Evolutionary conservation across 1,140 invertebrate genomes (phyloP).

Genomic region (Nylanderia fulva): DNA sequence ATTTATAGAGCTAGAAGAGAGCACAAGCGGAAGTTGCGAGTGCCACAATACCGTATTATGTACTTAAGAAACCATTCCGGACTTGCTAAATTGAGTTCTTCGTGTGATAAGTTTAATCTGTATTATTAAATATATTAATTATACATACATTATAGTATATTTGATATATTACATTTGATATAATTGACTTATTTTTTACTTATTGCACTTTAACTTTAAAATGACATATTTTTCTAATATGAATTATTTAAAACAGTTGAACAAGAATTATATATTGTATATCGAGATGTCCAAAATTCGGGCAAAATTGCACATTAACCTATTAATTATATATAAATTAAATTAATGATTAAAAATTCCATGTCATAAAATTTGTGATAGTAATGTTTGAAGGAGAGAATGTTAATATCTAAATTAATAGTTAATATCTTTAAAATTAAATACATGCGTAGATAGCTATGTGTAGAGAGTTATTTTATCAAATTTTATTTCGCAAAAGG

Average conservation of each 20-base stretch:
- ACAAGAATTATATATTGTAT: not conserved
- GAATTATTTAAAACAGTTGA: too few relatives aligned
- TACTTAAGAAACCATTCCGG: slow-evolving; percentile 45
- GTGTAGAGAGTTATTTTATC: slow-evolving; percentile 13
- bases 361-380: not conserved
- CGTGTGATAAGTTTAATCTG: slow-evolving; percentile 38
- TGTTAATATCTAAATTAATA: slow-evolving; percentile 16
- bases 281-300: not conserved
- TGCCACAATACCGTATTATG: slow-evolving; percentile 40
- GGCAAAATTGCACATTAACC: slow-evolving; percentile 13
- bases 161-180: too few relatives aligned
- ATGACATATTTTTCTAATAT: not conserved
- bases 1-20: slow-evolving; percentile 48
- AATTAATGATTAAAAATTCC: not conserved
- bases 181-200: not conserved
- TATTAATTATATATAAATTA: slow-evolving; percentile 3
- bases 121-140: slow-evolving; percentile 16
- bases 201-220: not conserved
- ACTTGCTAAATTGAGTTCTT: slow-evolving; percentile 38
- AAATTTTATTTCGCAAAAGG: slow-evolving; percentile 16
- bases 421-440: slow-evolving; percentile 1
- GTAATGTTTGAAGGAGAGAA: not conserved
- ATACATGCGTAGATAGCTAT: not conserved
- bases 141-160: slow-evolving; percentile 7
- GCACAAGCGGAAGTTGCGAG: slow-evolving; percentile 10